These are phyloP conservation scores for Caranx ignobilis DNA, from an alignment of 2,113 vertebrate genomes.

Conservation along the genomic window DNA sequence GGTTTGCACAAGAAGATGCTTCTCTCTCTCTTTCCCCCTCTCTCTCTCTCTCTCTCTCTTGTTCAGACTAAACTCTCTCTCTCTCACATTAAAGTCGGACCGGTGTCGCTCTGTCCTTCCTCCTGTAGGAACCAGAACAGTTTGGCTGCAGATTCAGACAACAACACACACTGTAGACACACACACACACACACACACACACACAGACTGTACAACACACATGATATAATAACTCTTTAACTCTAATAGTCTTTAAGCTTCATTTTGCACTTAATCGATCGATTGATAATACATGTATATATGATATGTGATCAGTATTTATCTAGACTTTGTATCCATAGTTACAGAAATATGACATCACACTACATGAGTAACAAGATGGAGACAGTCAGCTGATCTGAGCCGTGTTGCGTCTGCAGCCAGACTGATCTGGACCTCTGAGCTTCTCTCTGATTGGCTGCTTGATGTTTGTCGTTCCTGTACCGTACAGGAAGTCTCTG, in stretches of 20 bases:
- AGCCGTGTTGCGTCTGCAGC: constrained; percentile 40
- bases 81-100: constrained; percentile 32
- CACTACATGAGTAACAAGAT: not conserved
- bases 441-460: constrained; percentile 76
- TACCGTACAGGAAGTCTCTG: constrained; percentile 98
- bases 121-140: constrained; percentile 29
- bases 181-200: not conserved
- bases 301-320: too few species aligned
- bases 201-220: not conserved
- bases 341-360: too few species aligned
- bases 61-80: not conserved
- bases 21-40: not conserved
- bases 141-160: constrained; percentile 52
- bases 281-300: too few species aligned
- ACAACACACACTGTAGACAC: not conserved
- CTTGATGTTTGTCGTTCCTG: constrained; percentile 89
- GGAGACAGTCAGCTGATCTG: not conserved
- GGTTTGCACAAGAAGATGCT: not conserved
- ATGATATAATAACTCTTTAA: too few species aligned
- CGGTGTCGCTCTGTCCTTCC: constrained; percentile 2
- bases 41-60: not conserved
- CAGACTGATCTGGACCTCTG: constrained; percentile 24
- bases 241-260: too few species aligned
- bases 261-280: too few species aligned
- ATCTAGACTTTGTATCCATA: too few species aligned